A percentile compares a stretch with the other conserved stretches of the same genome.
Evolutionary conservation across 2,888 invertebrate genomes (phyloP).

Genomic region (Allophyes oxyacanthae): DNA sequence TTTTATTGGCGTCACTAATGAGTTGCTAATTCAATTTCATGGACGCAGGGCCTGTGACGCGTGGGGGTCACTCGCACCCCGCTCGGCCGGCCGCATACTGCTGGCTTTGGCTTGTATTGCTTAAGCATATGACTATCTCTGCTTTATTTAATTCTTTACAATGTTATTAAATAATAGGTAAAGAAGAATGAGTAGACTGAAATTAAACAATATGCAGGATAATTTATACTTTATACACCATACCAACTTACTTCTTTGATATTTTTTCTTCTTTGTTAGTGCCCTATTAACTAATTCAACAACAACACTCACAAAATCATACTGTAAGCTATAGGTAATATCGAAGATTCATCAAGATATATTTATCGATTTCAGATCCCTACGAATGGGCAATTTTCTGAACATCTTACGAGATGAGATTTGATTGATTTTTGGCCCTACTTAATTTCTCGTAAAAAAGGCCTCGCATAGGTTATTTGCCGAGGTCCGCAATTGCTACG

Average conservation of each 20-base stretch:
- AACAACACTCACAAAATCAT: no score
- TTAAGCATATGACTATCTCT: background rate
- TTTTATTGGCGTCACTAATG: slow-evolving; percentile 89
- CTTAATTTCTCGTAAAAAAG: slow-evolving; percentile 48
- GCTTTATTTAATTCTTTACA: no score
- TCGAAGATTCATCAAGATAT: no score
- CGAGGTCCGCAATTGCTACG: slow-evolving; percentile 21
- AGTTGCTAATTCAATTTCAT: slow-evolving; percentile 89
- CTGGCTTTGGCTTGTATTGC: slow-evolving; percentile 5
- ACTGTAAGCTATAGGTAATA: no score
- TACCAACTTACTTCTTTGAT: no score
- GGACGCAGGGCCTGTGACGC: slow-evolving; percentile 73
- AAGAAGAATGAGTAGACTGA: no score
- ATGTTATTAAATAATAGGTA: no score
- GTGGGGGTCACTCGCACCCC: slow-evolving; percentile 13
- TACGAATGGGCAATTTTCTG: slow-evolving; percentile 25
- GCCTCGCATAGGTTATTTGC: slow-evolving; percentile 36
- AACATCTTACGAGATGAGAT: slow-evolving; percentile 29
- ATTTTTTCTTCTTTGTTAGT: no score
- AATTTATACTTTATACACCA: no score
- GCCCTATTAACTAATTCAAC: no score
- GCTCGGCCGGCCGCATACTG: slow-evolving; percentile 31
- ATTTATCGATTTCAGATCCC: no score
- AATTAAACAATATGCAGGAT: no score
- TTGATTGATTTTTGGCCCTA: slow-evolving; percentile 45